Conservation (phyloP, 1,140 invertebrate species). For the Onthophagus taurus region DNA sequence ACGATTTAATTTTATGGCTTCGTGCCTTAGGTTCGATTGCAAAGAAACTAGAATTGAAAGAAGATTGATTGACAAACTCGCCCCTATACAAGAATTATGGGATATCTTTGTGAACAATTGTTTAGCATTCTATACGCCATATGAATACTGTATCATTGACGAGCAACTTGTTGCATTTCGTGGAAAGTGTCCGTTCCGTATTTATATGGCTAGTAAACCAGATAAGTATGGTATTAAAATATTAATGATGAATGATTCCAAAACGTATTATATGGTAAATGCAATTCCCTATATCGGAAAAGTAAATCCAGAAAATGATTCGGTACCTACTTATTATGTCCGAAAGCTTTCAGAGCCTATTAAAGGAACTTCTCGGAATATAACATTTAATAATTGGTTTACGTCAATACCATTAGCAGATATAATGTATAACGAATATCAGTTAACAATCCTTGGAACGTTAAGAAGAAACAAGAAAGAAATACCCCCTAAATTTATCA, state of each 20-base stretch:
- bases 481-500: slow-evolving; percentile 4
- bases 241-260: slow-evolving; percentile 24
- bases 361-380: slow-evolving; percentile 9
- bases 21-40: slow-evolving; percentile 15
- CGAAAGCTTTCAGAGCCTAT: slow-evolving; percentile 2
- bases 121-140: not conserved
- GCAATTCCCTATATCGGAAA: not conserved
- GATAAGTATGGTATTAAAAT: slow-evolving; percentile 40
- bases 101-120: slow-evolving; percentile 1
- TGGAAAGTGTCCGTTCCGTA: slow-evolving; percentile 28
- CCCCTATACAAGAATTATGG: slow-evolving; percentile 23
- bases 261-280: slow-evolving; percentile 23
- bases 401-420: slow-evolving; percentile 7
- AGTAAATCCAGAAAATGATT: slow-evolving; percentile 5
- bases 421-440: not conserved
- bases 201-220: slow-evolving; percentile 33
- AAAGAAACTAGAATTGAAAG: slow-evolving; percentile 3
- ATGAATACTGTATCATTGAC: slow-evolving; percentile 26
- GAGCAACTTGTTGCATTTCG: slow-evolving; percentile 32
- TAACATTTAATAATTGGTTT: slow-evolving; percentile 10
- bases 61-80: slow-evolving; percentile 18
- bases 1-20: slow-evolving; percentile 33
- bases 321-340: slow-evolving; percentile 2
- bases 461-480: slow-evolving; percentile 12
- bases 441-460: slow-evolving; percentile 7